Evolutionary conservation across 2,113 vertebrate species (phyloP).

Genomic region (Anguilla japonica): DNA sequence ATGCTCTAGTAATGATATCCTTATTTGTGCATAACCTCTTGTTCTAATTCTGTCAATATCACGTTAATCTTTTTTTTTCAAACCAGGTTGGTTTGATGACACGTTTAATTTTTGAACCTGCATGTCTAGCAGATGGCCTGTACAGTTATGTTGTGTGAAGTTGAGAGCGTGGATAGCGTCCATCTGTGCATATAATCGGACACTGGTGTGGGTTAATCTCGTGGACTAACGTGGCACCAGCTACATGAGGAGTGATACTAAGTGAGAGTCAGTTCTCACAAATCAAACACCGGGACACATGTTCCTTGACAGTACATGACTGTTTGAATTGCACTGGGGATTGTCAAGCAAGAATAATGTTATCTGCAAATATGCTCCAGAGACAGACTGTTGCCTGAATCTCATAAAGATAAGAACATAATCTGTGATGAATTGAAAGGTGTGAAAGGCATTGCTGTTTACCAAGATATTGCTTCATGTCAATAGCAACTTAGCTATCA

Average conservation of each 20-base stretch:
- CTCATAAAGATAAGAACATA: neutral
- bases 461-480: too few relatives aligned
- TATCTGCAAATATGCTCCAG: neutral
- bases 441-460: too few relatives aligned
- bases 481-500: too few relatives aligned
- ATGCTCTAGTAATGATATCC: neutral
- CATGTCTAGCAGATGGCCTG: conserved; percentile 48
- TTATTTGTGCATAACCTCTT: neutral
- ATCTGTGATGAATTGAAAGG: neutral
- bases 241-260: neutral
- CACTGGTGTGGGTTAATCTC: neutral
- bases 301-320: neutral
- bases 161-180: conserved; percentile 38
- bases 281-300: neutral
- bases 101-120: neutral
- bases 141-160: conserved; percentile 46
- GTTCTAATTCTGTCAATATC: conserved; percentile 6
- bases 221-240: conserved; percentile 8
- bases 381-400: too few relatives aligned
- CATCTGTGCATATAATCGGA: conserved; percentile 40
- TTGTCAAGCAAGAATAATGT: neutral
- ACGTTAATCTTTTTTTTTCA: neutral
- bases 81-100: neutral
- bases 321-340: neutral
- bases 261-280: neutral